Evolutionary conservation across 2,797 vertebrate genomes (phyloP).

Genomic region (Coccyzus lansbergi): DNA sequence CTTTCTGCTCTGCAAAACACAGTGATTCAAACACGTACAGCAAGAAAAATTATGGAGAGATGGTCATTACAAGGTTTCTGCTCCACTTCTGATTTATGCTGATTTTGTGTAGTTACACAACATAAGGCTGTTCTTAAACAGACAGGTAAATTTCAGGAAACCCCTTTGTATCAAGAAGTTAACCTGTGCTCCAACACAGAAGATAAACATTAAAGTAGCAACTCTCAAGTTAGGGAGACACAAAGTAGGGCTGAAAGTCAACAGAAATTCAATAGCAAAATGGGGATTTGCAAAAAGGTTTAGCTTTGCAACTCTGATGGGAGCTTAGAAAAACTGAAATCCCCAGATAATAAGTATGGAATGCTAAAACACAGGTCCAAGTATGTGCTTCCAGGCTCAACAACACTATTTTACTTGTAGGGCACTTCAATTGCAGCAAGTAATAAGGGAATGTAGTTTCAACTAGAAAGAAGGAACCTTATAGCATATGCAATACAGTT

Average conservation of each 20-base stretch:
- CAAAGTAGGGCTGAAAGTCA: background rate
- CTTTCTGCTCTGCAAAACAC: background rate
- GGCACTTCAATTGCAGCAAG: background rate
- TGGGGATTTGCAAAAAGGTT: background rate
- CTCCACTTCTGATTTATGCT: background rate
- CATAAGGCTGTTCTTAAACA: background rate
- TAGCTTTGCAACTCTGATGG: background rate
- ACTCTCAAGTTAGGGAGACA: background rate
- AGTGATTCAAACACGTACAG: background rate
- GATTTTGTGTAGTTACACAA: background rate
- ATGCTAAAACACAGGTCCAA: background rate
- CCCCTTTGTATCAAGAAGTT: constrained; percentile 37
- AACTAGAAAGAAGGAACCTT: background rate
- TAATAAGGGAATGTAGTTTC: background rate
- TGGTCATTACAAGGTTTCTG: background rate
- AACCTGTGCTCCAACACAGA: background rate
- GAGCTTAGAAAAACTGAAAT: background rate
- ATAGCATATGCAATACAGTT: background rate
- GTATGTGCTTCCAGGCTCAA: background rate
- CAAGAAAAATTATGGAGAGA: background rate
- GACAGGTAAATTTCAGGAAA: constrained; percentile 24
- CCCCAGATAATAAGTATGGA: background rate
- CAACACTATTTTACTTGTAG: background rate
- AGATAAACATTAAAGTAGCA: background rate
- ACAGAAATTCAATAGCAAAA: background rate